Base-by-base conservation (phyloP, 2,888 invertebrate genomes). In the Sisyra nigra region DNA sequence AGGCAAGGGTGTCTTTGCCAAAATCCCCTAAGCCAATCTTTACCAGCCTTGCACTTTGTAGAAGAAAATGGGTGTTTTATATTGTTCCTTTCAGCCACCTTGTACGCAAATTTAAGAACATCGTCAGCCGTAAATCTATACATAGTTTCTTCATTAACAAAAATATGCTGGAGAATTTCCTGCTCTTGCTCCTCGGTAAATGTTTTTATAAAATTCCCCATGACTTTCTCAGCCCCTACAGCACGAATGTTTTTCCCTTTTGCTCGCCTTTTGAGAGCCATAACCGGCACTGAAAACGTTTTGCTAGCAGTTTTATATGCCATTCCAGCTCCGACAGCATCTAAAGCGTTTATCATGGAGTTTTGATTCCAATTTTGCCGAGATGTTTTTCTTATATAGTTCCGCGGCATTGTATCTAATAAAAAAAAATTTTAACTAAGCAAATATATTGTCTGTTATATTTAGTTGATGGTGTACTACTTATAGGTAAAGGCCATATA, bases 1-100 rank as follows among this genome's bases (percentile, higher is more conserved):
- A 50, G 38, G 13, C 45, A 43, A 18, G 29, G 44, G 41, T 49
- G 46, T 31, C 47, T 37, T 41, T 46, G 45, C 34, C 42, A 40
- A 42, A 37, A 45, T 18, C 40, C 9, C 29, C 11, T 14, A 37
- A 42, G 29, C 44, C 47, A 50, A 32, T 44, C 41, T 17, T 46
- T 46, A 1, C 44, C 46, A 14, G 47, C 46, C 15, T 34, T 7
- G 19, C 34, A 15, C n/a, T n/a, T 44, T 8, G 8, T 19, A 6
- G 41, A 18, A 30, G 39, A 40, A 15, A 47, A 46, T n/a, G n/a
- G 17, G 33, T 47, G 24, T 2, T 10, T n/a, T 10, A 47, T 35
- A 39, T 46, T 40, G 33, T 42, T 47, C 13, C 35, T 32, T 42
- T 44, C 42, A 4, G 44, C 46, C 9, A 46, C 18, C n/a, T 44